Base-by-base conservation (phyloP, 2,888 invertebrate genomes). In the Archips xylosteana region DNA sequence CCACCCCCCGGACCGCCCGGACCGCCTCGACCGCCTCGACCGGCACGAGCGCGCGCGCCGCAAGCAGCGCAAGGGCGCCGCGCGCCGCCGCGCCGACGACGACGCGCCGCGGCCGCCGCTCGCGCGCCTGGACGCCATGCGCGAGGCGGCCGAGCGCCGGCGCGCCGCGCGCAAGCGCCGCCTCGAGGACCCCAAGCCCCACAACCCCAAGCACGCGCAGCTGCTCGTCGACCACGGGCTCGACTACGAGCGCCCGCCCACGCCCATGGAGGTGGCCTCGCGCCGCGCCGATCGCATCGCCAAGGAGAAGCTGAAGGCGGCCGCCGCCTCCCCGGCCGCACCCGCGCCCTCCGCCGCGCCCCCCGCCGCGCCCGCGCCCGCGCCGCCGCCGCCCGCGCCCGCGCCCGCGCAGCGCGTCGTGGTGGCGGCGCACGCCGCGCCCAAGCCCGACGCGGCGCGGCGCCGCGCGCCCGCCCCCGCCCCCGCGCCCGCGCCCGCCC, bases 11-110 rank as follows among this genome's bases (percentile, higher is more conserved):
- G 94, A 88, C 99, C 99, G 88, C 96, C 97, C 80, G 96, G 96
- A 86, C 96, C 99, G 45, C 99, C 98, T 6, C 89, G 99, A 99
- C 88, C 96, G 96, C 77, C 96, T 97, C 32, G 97, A 99, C 80
- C 96, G 98, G 80, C 98, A 98, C 95, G 98, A 82, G 94, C 97
- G 97, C 63, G 97, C 97, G 85, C 98, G 98, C 81, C 96, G 96
- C 87, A 98, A 98, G 92, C 98, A 98, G 89, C 96, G 96, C 64
- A 98, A 98, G 86, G 86, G 87, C 71, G 85, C 97, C 15, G 96
- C 97, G n/a, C 96, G 97, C 57, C 96, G 97, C 62, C 95, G 97
- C 49, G 94, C 96, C 67, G 96, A 96, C 79, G 97, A 96, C 79
- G 89, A 88, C 79, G 82, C 86, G 79, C 88, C 89, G 83, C 90